Percentiles rank a stretch among this genome's conserved stretches.
phyloP scores from a whole-genome alignment of 2,888 invertebrate genomes.

The Steromphala cineraria region DNA sequence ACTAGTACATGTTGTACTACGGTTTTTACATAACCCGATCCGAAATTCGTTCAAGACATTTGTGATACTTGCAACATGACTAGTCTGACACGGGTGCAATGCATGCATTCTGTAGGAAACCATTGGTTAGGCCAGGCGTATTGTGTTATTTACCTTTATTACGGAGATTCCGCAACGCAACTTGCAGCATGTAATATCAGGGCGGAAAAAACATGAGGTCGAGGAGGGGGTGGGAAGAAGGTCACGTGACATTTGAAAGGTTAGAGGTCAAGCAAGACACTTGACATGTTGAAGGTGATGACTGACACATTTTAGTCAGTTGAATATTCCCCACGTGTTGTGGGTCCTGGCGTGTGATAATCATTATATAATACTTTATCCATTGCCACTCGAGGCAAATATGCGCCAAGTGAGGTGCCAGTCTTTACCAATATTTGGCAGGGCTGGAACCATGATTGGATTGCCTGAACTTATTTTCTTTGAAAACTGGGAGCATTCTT shows the following conservation, averaged over 20 bases:
- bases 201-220: slow-evolving; percentile 6
- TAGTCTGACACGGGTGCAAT: too few relatives aligned
- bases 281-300: slow-evolving; percentile 26
- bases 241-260: slow-evolving; percentile 16
- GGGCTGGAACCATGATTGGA: not conserved
- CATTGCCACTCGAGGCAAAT: not conserved
- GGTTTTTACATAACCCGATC: too few relatives aligned
- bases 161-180: not conserved
- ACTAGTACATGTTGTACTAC: too few relatives aligned
- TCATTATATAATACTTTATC: slow-evolving; percentile 13
- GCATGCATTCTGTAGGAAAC: too few relatives aligned
- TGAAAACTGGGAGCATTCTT: not conserved
- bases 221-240: not conserved
- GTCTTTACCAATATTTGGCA: slow-evolving; percentile 3
- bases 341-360: not conserved
- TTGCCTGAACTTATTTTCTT: not conserved
- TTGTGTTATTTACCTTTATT: too few relatives aligned
- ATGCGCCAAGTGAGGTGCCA: not conserved
- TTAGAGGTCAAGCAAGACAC: slow-evolving; percentile 29
- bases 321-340: not conserved
- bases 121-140: too few relatives aligned
- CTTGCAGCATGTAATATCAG: not conserved
- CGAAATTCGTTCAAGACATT: too few relatives aligned
- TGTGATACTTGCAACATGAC: too few relatives aligned
- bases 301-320: slow-evolving; percentile 16